Evolutionary conservation across 2,888 invertebrate species (phyloP).

Genomic region (Chelonus formosanus): DNA sequence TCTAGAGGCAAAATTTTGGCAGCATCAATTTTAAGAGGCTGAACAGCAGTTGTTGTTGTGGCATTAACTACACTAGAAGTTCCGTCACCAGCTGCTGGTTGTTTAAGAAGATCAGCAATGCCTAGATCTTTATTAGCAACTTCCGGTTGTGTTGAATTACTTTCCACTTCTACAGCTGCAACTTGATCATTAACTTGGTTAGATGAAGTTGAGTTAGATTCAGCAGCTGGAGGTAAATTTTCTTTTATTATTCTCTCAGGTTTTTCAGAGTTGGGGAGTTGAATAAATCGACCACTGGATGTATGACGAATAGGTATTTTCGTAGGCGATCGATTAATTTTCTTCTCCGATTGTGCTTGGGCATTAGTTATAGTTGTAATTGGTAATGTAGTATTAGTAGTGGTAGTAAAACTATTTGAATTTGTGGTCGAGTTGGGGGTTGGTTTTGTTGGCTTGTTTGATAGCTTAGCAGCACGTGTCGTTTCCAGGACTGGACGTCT

Average conservation of each 20-base stretch:
- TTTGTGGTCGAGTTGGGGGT: neutral
- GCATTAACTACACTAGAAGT: slow-evolving; percentile 60
- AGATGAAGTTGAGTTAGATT: neutral
- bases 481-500: slow-evolving; percentile 18
- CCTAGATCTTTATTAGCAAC: slow-evolving; percentile 40
- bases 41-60: slow-evolving; percentile 59
- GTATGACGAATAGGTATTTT: slow-evolving; percentile 52
- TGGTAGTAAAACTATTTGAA: neutral
- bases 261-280: slow-evolving; percentile 27
- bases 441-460: neutral
- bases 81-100: slow-evolving; percentile 53
- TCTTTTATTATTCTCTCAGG: slow-evolving; percentile 22
- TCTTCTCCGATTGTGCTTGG: slow-evolving; percentile 5
- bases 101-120: slow-evolving; percentile 54
- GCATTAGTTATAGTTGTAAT: slow-evolving; percentile 5
- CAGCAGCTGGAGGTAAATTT: neutral
- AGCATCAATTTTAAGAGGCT: slow-evolving; percentile 58
- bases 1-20: slow-evolving; percentile 39
- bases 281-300: slow-evolving; percentile 27
- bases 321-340: slow-evolving; percentile 52
- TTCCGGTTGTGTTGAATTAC: neutral
- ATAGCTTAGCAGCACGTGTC: slow-evolving; percentile 8
- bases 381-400: neutral
- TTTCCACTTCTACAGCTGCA: neutral
- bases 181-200: no score